Evolutionary conservation across 2,113 vertebrate genomes (phyloP).

Genomic region (Mohoua ochrocephala): DNA sequence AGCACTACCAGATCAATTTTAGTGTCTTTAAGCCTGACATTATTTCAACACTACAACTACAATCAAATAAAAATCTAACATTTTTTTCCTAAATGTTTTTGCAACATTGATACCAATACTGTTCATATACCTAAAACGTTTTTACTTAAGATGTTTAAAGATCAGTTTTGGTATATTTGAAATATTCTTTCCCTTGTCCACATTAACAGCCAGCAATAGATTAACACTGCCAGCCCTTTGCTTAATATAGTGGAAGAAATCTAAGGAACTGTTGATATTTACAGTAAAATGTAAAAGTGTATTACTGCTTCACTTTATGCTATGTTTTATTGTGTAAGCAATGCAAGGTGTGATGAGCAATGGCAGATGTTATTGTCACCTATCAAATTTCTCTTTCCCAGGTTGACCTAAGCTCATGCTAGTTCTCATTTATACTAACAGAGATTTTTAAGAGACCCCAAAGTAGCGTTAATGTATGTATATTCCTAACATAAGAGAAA

Average conservation of each 20-base stretch:
- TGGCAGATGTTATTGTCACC: background rate
- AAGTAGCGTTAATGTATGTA: background rate
- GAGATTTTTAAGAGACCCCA: background rate
- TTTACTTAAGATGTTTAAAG: background rate
- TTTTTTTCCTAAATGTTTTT: background rate
- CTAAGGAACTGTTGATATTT: background rate
- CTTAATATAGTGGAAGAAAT: background rate
- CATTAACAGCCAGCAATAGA: background rate
- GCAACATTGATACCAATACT: background rate
- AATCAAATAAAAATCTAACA: background rate
- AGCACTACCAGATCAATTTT: background rate
- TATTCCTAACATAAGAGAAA: background rate
- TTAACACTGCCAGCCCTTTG: background rate
- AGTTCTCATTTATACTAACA: background rate
- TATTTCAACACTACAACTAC: background rate
- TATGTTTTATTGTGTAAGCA: background rate
- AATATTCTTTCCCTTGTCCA: background rate
- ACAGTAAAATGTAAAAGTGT: background rate
- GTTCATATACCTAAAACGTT: background rate
- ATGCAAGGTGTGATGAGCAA: background rate
- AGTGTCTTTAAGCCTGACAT: background rate
- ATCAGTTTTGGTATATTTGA: background rate
- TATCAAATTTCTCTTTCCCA: background rate
- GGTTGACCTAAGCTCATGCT: background rate
- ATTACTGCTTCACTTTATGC: background rate